These are phyloP conservation scores for Parus major DNA, from an alignment of 2,113 vertebrate species.

Conservation along the genomic window DNA sequence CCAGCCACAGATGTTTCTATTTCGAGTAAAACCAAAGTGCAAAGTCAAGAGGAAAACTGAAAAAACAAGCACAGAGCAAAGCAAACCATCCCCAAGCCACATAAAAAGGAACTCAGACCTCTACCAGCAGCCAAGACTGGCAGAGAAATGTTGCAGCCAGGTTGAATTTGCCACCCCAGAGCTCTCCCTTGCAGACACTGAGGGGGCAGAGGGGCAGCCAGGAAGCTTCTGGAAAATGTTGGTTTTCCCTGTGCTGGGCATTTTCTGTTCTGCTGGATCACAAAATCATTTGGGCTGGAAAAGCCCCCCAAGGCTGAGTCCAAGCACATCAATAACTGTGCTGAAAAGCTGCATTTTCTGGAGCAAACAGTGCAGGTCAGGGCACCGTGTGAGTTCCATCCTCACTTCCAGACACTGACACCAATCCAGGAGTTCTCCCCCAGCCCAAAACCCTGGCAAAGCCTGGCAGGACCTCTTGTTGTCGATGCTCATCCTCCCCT, in stretches of 20 bases:
- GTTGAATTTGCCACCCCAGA: background rate
- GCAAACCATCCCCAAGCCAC: background rate
- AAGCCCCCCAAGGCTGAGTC: background rate
- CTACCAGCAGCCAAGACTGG: background rate
- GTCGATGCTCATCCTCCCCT: background rate
- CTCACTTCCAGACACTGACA: background rate
- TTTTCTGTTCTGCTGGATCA: background rate
- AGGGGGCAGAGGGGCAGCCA: background rate
- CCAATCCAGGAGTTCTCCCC: background rate
- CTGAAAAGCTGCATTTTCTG: background rate
- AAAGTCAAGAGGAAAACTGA: background rate
- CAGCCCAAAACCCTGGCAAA: background rate
- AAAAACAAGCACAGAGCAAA: background rate
- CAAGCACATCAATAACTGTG: background rate
- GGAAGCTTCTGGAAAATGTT: background rate
- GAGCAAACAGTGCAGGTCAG: background rate
- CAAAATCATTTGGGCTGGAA: background rate
- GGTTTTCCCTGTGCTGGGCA: background rate
- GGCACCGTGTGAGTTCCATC: background rate
- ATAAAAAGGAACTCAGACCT: background rate
- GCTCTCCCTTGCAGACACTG: background rate
- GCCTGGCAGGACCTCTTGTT: background rate
- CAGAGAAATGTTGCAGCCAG: background rate
- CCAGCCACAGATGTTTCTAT: background rate
- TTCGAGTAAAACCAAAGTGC: background rate